A percentile compares a stretch with the other conserved stretches of the same genome.
These are phyloP conservation scores for Orchesella flavescens DNA, from an alignment of 2,888 invertebrate genomes.

Conservation along the genomic window DNA sequence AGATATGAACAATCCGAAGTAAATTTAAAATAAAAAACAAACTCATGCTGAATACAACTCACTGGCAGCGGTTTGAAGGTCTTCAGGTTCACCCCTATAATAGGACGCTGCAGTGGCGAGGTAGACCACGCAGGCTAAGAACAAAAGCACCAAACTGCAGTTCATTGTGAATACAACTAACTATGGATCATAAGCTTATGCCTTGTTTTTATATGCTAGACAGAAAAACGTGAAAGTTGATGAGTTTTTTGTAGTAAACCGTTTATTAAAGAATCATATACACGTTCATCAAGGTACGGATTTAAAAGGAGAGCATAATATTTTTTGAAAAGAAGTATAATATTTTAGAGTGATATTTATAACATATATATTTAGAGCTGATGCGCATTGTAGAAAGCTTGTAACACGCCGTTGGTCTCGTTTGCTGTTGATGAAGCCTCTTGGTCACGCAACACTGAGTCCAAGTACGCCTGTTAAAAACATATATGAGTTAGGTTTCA, in stretches of 20 bases:
- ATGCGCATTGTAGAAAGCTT: slow-evolving; percentile 43
- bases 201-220: too few relatives aligned
- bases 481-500: too few relatives aligned
- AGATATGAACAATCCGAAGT: neutral
- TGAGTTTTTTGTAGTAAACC: too few relatives aligned
- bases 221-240: too few relatives aligned
- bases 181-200: too few relatives aligned
- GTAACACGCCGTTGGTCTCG: slow-evolving; percentile 27
- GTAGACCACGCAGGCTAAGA: slow-evolving; percentile 17
- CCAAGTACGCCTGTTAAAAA: slow-evolving; percentile 12
- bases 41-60: too few relatives aligned
- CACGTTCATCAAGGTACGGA: too few relatives aligned
- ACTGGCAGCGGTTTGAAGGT: slow-evolving; percentile 35
- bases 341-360: too few relatives aligned
- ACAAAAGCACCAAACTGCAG: slow-evolving; percentile 9
- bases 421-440: slow-evolving; percentile 35
- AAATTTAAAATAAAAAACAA: neutral
- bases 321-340: too few relatives aligned
- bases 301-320: too few relatives aligned
- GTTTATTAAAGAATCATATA: too few relatives aligned
- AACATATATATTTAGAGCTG: neutral
- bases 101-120: slow-evolving; percentile 26
- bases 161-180: slow-evolving; percentile 17
- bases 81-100: slow-evolving; percentile 19
- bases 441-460: slow-evolving; percentile 17